Base-by-base conservation (phyloP, 2,888 invertebrate species). In the Brachyptera risi region DNA sequence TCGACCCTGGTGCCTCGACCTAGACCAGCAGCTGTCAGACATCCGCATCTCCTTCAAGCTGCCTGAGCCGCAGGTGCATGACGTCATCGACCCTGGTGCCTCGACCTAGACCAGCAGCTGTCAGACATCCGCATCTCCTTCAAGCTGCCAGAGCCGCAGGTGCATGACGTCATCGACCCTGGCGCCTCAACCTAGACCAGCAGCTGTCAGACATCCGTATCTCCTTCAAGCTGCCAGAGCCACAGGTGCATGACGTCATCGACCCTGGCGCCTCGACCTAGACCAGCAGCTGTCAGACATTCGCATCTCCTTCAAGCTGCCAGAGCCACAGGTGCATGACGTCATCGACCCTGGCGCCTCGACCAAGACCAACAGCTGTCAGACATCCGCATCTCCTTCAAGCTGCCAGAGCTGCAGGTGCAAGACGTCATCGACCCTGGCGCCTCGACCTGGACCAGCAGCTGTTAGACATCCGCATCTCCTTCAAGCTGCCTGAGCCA, bases 281-380 rank as follows among this genome's bases (percentile, higher is more conserved):
- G 91, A 93, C 77, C 87, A 90, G 74, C 83, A 84, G 73, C 79
- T 88, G 27, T 90, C 90, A 27, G 86, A 86, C 67, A 88, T 90
- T 66, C 87, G 54, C 37, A 54, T 54, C 19, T 54, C 54, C 4
- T 68, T 69, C 54, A 66, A 67, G 49, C 63, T 69, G 9, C 70
- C 71, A 1, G 61, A 61, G 37, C 66, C 59, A 1, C 59, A 59
- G 50, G 23, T 47, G n/a, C 47, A 47, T 21, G 47, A 47, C 13
- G n/a, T 47, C 24, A n/a, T 47, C n/a, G n/a, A n/a, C 21, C 2
- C 24, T 2, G 47, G 21, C 5, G 21, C 47, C n/a, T 47, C 47
- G 23, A 47, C 47, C 24, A 24, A 47, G 91, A 93, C 77, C 87
- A 90, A 75, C 83, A 84, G 73, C 79, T 88, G 27, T 90, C 90